These are phyloP conservation scores for Thermophis baileyi DNA, from an alignment of 2,113 vertebrate species.

Conservation along the genomic window DNA sequence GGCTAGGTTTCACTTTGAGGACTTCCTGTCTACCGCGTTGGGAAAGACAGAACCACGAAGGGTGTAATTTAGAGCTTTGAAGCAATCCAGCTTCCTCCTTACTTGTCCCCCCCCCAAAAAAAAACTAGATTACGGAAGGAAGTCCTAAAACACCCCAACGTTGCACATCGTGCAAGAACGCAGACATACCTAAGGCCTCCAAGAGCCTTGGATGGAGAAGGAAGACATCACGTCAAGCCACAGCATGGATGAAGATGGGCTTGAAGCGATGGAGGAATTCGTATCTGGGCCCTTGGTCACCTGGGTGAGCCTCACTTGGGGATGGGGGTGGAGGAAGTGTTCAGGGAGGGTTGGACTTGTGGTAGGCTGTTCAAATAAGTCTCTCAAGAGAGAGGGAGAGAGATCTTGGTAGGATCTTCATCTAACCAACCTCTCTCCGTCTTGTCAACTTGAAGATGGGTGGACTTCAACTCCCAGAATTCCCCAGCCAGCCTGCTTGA, in stretches of 20 bases:
- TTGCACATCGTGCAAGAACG: neutral
- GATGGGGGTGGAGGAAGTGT: neutral
- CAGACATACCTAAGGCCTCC: neutral
- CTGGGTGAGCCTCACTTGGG: constrained; percentile 68
- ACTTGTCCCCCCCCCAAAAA: too few species aligned
- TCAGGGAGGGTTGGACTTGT: neutral
- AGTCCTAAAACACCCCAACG: neutral
- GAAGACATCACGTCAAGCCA: neutral
- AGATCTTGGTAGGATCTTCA: neutral
- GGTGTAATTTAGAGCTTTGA: neutral
- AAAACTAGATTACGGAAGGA: constrained; percentile 9
- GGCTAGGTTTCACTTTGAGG: neutral
- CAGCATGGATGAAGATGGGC: constrained; percentile 66
- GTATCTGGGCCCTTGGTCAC: constrained; percentile 73
- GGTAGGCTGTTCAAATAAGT: neutral
- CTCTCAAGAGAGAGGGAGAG: neutral
- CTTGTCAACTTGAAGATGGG: neutral
- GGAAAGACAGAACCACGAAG: neutral
- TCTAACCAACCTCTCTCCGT: neutral
- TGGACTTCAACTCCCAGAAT: neutral
- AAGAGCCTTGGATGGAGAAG: too few species aligned
- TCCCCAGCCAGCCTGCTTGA: neutral
- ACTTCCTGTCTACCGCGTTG: neutral
- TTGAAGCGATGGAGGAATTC: constrained; percentile 76
- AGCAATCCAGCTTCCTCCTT: neutral